phyloP scores from a whole-genome alignment of 2,113 vertebrate genomes.

The Nyctibius bracteatus region DNA sequence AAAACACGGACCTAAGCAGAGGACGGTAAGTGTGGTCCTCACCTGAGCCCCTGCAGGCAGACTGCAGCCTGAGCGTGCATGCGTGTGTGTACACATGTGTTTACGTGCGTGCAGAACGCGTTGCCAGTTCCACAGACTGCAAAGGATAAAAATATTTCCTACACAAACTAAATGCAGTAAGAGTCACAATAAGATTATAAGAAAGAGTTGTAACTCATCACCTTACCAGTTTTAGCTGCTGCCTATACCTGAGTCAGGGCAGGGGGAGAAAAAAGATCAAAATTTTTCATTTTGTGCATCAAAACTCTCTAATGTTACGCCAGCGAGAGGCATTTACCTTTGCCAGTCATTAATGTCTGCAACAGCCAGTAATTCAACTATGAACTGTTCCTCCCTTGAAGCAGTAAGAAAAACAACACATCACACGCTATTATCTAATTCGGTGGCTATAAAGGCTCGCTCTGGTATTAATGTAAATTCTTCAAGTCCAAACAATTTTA shows the following conservation, averaged over 20 bases:
- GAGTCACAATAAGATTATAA: neutral
- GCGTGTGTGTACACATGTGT: fast-evolving
- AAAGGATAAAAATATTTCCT: neutral
- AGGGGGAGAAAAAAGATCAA: neutral
- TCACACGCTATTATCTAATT: neutral
- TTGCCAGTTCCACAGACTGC: neutral
- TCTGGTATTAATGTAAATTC: neutral
- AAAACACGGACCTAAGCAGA: neutral
- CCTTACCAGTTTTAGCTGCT: neutral
- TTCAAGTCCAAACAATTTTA: neutral
- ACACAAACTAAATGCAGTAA: neutral
- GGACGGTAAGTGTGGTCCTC: neutral
- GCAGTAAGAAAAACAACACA: neutral
- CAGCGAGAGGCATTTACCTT: neutral
- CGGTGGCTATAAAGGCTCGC: neutral
- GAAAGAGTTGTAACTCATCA: neutral
- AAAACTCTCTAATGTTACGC: neutral
- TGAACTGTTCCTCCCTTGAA: neutral
- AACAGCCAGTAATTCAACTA: neutral
- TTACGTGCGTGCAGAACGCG: fast-evolving
- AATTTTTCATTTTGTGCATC: neutral
- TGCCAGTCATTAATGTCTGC: neutral
- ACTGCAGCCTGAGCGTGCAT: neutral
- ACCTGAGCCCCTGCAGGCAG: neutral
- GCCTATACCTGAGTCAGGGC: neutral